phyloP scores from a whole-genome alignment of 2,797 vertebrate species.

The Heterohyrax brucei region DNA sequence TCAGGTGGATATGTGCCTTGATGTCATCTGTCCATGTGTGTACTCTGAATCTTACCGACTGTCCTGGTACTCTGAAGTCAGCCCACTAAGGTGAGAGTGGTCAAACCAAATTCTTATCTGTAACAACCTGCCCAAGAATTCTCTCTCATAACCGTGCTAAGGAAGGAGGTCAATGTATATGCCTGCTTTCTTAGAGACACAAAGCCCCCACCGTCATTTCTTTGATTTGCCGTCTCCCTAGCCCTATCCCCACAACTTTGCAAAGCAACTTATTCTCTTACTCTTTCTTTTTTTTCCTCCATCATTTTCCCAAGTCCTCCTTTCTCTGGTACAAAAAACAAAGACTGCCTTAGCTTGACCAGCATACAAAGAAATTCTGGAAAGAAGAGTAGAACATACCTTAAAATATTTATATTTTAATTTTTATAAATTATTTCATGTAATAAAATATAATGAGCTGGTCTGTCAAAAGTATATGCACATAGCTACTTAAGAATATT shows the following conservation, averaged over 20 bases:
- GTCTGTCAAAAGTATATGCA: background rate
- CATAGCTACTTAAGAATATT: background rate
- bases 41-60: background rate
- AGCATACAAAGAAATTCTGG: background rate
- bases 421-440: background rate
- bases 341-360: background rate
- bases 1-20: no score
- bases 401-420: conserved; percentile 33
- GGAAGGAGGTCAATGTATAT: background rate
- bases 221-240: background rate
- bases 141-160: background rate
- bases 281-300: background rate
- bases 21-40: background rate
- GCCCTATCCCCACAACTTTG: background rate
- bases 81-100: background rate
- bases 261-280: conserved; percentile 8
- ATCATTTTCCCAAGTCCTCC: background rate
- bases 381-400: background rate
- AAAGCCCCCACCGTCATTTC: background rate
- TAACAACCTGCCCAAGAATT: background rate
- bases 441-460: background rate
- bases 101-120: conserved; percentile 24
- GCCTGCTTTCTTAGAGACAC: background rate
- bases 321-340: conserved; percentile 19
- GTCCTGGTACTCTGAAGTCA: background rate